Conservation (phyloP, 2,797 vertebrate genomes). For the Arrhamphus sclerolepis region DNA sequence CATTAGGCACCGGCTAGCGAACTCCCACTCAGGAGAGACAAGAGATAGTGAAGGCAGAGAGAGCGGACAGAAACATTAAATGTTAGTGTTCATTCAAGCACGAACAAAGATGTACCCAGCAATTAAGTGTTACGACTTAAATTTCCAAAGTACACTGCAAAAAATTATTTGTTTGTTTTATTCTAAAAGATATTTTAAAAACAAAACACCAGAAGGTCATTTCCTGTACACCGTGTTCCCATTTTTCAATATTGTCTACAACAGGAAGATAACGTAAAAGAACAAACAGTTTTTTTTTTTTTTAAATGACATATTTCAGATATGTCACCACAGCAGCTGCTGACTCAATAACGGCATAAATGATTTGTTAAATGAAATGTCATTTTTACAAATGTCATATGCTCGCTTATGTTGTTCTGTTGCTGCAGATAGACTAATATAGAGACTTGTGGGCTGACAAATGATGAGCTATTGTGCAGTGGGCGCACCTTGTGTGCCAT, state of each 20-base stretch:
- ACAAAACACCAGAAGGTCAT: background rate
- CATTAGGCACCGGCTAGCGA: slow-evolving; percentile 37
- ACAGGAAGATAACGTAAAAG: background rate
- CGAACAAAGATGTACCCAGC: background rate
- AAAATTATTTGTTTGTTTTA: background rate
- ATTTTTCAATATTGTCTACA: background rate
- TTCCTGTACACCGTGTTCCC: background rate
- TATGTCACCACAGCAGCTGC: background rate
- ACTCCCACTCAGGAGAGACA: slow-evolving; percentile 19
- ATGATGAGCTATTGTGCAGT: slow-evolving; percentile 54
- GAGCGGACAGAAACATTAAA: background rate
- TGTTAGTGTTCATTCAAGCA: slow-evolving; percentile 7
- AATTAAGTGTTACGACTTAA: background rate
- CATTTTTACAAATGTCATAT: too few relatives aligned
- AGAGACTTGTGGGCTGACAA: slow-evolving; percentile 22
- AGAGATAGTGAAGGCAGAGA: slow-evolving; percentile 10
- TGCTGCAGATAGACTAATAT: slow-evolving; percentile 22
- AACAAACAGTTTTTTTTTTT: too few relatives aligned
- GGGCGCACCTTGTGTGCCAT: slow-evolving; percentile 43
- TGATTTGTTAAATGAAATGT: slow-evolving; percentile 12
- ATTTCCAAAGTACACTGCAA: background rate
- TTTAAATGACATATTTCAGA: too few relatives aligned
- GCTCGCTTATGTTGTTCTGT: slow-evolving; percentile 1
- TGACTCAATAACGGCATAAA: background rate
- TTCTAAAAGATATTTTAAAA: background rate